A percentile compares a stretch with the other conserved stretches of the same genome.
These are phyloP conservation scores for Alectura lathami DNA, from an alignment of 2,113 vertebrate species.

Conservation along the genomic window DNA sequence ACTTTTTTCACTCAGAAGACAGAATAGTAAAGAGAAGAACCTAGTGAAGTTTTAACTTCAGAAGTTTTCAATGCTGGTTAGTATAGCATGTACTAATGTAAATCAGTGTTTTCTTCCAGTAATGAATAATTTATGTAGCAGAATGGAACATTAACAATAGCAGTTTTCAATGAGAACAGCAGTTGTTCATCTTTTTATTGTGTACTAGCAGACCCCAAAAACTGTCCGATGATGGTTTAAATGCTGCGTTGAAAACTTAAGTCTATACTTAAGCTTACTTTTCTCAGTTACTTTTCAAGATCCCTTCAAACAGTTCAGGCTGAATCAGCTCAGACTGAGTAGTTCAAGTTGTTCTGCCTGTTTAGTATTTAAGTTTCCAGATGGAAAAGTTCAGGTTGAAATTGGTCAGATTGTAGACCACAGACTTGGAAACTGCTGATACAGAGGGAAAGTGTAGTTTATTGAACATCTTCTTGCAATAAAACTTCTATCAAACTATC, in stretches of 20 bases:
- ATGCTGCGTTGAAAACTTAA: not conserved
- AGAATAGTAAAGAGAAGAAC: not conserved
- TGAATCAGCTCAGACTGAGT: not conserved
- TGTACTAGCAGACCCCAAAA: not conserved
- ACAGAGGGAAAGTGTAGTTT: not conserved
- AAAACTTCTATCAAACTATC: not conserved
- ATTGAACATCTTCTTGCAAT: not conserved
- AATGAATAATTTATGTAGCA: not conserved
- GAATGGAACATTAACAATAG: not conserved
- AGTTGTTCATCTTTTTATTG: not conserved
- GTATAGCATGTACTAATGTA: not conserved
- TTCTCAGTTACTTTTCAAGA: not conserved
- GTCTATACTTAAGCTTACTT: not conserved
- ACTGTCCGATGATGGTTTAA: not conserved
- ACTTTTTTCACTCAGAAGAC: not conserved
- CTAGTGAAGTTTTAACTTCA: not conserved
- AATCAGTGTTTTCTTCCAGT: not conserved
- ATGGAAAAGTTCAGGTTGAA: not conserved
- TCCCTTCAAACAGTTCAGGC: not conserved
- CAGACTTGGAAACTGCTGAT: not conserved
- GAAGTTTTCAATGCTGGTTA: not conserved
- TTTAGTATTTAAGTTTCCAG: not conserved
- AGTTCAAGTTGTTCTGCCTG: not conserved
- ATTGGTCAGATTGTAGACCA: not conserved
- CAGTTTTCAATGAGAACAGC: not conserved